phyloP scores from a whole-genome alignment of 2,113 vertebrate species.

The Columba livia region DNA sequence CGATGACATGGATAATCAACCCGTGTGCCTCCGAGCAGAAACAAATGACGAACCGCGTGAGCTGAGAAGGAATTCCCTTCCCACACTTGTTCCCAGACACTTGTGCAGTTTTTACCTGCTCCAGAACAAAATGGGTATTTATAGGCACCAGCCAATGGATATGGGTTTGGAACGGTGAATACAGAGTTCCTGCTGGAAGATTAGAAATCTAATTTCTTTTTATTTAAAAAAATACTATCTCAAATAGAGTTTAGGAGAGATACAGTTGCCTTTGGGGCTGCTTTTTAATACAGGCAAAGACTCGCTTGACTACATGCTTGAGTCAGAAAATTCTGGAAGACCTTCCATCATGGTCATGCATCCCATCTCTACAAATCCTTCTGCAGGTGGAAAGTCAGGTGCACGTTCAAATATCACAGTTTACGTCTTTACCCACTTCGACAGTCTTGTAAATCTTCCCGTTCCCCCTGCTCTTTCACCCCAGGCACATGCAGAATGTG shows the following conservation, averaged over 20 bases:
- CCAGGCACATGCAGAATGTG: neutral
- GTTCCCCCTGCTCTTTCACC: neutral
- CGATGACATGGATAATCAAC: neutral
- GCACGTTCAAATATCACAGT: neutral
- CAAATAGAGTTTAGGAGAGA: neutral
- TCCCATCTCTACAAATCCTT: neutral
- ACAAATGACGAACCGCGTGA: neutral
- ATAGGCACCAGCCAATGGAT: neutral
- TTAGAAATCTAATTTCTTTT: constrained; percentile 16
- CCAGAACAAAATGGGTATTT: neutral
- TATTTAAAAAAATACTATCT: neutral
- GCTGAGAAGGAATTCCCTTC: neutral
- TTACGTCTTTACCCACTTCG: neutral
- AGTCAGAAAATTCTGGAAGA: constrained; percentile 23
- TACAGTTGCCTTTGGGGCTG: neutral
- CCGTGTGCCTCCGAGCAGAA: neutral
- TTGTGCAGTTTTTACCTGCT: neutral
- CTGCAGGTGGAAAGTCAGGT: neutral
- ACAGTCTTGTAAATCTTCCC: neutral
- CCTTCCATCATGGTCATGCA: neutral
- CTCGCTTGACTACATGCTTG: neutral
- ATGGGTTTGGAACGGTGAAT: neutral
- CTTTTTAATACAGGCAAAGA: constrained; percentile 5
- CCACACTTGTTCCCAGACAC: neutral
- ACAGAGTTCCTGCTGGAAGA: neutral